phyloP scores from a whole-genome alignment of 2,888 invertebrate species.

The Brenthis ino region DNA sequence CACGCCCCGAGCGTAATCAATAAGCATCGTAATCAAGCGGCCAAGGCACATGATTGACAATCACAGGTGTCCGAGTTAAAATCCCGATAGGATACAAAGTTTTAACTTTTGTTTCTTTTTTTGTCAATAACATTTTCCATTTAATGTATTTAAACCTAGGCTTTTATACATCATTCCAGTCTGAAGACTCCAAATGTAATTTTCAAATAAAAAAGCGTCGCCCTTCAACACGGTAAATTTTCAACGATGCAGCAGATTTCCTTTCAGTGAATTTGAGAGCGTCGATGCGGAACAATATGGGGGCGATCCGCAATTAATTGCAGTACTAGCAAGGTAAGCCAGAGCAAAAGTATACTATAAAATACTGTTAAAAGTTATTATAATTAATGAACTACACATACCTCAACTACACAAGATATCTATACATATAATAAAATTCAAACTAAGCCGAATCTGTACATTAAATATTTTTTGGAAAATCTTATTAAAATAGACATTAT shows the following conservation, averaged over 20 bases:
- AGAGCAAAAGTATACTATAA: conserved; percentile 2
- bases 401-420: too few species aligned
- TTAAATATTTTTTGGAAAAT: too few species aligned
- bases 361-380: background rate
- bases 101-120: too few species aligned
- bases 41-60: too few species aligned
- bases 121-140: too few species aligned
- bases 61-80: too few species aligned
- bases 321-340: conserved; percentile 20
- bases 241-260: conserved; percentile 35
- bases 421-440: too few species aligned
- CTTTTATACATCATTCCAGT: conserved; percentile 29
- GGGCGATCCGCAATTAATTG: conserved; percentile 33
- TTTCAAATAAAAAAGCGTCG: conserved; percentile 33
- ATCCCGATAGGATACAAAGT: too few species aligned
- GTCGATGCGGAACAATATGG: conserved; percentile 33
- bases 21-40: too few species aligned
- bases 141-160: conserved; percentile 3
- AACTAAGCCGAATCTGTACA: too few species aligned
- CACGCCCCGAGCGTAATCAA: too few species aligned
- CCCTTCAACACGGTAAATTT: conserved; percentile 30
- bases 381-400: background rate
- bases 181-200: conserved; percentile 31
- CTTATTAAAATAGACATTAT: too few species aligned
- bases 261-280: conserved; percentile 33